Percentiles rank a stretch among this genome's conserved stretches.
phyloP scores from a whole-genome alignment of 1,140 invertebrate genomes.

The Parasteatoda tepidariorum region DNA sequence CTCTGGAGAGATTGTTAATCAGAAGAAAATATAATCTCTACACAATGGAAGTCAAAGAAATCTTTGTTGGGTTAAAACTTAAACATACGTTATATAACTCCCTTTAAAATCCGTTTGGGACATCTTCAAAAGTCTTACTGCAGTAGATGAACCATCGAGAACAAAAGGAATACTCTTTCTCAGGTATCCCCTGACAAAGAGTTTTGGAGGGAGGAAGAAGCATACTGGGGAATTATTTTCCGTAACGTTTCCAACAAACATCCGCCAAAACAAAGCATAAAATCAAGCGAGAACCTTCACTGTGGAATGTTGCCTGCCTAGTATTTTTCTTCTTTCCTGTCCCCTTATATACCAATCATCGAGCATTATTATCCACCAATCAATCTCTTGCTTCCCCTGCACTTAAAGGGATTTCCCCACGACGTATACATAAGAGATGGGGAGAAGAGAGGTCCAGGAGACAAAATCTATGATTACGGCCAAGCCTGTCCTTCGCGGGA shows the following conservation, averaged over 20 bases:
- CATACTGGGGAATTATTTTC: conserved; percentile 15
- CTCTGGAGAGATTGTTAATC: too few relatives aligned
- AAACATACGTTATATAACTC: neutral
- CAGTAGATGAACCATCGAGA: neutral
- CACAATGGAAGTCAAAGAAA: too few relatives aligned
- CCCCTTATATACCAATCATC: conserved; percentile 43
- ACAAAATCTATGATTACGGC: conserved; percentile 55
- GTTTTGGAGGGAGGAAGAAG: neutral
- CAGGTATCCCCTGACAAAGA: neutral
- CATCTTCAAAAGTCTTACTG: neutral
- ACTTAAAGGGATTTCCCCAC: conserved; percentile 53
- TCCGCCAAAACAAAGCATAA: conserved; percentile 35
- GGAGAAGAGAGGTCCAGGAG: conserved; percentile 16
- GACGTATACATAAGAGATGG: conserved; percentile 1
- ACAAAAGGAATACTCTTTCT: neutral
- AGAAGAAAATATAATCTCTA: too few relatives aligned
- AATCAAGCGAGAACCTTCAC: conserved; percentile 17
- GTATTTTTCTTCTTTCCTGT: neutral
- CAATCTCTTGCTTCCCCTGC: conserved; percentile 39
- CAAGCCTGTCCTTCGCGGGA: conserved; percentile 14
- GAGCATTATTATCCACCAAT: conserved; percentile 59
- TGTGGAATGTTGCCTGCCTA: conserved; percentile 1
- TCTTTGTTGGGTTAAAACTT: too few relatives aligned
- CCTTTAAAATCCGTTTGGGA: neutral
- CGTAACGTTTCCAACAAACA: conserved; percentile 4